Conservation (phyloP, 2,797 vertebrate species). For the Coregonus suidteri region DNA sequence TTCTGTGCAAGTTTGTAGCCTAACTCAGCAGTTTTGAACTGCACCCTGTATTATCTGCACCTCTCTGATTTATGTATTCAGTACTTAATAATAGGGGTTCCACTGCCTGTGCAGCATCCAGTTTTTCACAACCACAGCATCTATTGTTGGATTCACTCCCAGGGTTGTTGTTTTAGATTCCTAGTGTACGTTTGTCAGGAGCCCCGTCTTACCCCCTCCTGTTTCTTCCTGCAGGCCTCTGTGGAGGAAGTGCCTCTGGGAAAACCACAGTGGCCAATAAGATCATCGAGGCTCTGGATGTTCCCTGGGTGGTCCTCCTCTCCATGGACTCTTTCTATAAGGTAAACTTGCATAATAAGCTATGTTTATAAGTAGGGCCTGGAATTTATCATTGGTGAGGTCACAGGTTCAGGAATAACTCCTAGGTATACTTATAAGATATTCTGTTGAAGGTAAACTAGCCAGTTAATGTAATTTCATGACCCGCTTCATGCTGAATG, state of each 20-base stretch:
- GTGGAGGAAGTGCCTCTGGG: constrained; percentile 88
- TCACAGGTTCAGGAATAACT: too few relatives aligned
- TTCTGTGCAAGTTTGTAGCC: neutral
- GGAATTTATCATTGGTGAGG: too few relatives aligned
- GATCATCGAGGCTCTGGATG: constrained; percentile 90
- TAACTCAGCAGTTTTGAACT: constrained; percentile 48
- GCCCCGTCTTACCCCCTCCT: neutral
- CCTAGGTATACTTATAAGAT: too few relatives aligned
- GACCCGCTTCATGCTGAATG: too few relatives aligned
- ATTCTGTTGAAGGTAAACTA: too few relatives aligned
- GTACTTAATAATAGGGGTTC: too few relatives aligned
- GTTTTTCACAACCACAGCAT: neutral
- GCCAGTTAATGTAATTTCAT: too few relatives aligned
- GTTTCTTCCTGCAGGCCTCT: constrained; percentile 73
- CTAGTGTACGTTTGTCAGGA: neutral
- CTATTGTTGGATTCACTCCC: neutral
- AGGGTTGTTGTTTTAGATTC: neutral
- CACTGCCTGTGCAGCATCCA: neutral
- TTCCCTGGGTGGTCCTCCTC: constrained; percentile 91
- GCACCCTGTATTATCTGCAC: constrained; percentile 34
- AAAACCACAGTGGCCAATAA: constrained; percentile 92
- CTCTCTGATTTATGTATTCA: constrained; percentile 23
- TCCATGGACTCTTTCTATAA: constrained; percentile 94
- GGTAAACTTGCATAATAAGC: constrained; percentile 57
- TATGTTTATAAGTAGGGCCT: too few relatives aligned